Percentiles rank a stretch among this genome's conserved stretches.
Conservation (phyloP, 2,888 invertebrate species). For the Eupithecia vulgata region DNA sequence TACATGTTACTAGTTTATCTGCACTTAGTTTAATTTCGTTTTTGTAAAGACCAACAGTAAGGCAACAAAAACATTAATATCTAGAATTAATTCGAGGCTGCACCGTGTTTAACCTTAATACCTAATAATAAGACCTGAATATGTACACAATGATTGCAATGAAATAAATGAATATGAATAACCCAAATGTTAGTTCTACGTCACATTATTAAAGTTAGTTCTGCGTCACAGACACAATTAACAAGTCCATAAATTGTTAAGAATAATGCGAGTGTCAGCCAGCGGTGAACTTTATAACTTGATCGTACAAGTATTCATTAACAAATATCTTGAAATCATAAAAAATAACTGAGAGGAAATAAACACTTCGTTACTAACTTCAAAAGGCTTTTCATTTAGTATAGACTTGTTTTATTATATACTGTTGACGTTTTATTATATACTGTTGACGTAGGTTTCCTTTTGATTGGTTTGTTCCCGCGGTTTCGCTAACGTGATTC, state of each 20-base stretch:
- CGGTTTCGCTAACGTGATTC: neutral
- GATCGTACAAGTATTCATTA: neutral
- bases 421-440: neutral
- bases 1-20: neutral
- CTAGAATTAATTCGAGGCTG: neutral
- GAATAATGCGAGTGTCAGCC: conserved; percentile 1
- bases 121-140: no score
- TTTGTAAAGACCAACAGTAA: neutral
- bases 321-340: neutral
- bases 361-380: neutral
- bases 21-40: neutral
- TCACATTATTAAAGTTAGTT: no score
- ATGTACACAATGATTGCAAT: no score
- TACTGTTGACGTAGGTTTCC: neutral
- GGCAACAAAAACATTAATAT: neutral
- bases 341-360: neutral
- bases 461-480: neutral
- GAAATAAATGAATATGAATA: no score
- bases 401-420: neutral
- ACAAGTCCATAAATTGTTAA: neutral
- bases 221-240: neutral
- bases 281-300: conserved; percentile 9
- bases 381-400: neutral
- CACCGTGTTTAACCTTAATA: neutral
- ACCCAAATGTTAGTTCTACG: no score